phyloP scores from a whole-genome alignment of 2,797 vertebrate species.

The Protonibea diacanthus region DNA sequence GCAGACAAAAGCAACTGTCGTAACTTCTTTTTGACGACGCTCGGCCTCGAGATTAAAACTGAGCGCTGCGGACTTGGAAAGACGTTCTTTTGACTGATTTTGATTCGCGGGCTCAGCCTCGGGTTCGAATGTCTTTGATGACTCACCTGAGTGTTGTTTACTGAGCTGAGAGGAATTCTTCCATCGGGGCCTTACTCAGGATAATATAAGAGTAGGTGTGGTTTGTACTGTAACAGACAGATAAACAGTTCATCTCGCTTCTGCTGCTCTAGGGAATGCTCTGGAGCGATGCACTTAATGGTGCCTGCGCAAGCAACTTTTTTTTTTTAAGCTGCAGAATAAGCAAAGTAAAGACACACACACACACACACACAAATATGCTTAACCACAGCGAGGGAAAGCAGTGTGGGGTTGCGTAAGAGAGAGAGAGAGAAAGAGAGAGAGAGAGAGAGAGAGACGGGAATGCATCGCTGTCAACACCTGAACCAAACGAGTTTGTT shows the following conservation, averaged over 20 bases:
- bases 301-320: slow-evolving; percentile 52
- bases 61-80: slow-evolving; percentile 16
- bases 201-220: slow-evolving; percentile 38
- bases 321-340: slow-evolving; percentile 60
- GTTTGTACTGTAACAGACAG: slow-evolving; percentile 48
- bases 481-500: slow-evolving; percentile 73
- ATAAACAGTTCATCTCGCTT: slow-evolving; percentile 55
- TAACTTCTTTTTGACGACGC: slow-evolving; percentile 36
- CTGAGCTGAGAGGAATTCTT: slow-evolving; percentile 35
- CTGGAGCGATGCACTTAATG: slow-evolving; percentile 42
- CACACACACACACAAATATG: slow-evolving; percentile 32
- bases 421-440: slow-evolving; percentile 11
- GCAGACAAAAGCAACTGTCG: slow-evolving; percentile 52
- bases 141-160: slow-evolving; percentile 53
- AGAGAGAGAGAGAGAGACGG: slow-evolving; percentile 41
- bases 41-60: slow-evolving; percentile 27
- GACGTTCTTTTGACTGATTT: slow-evolving; percentile 41
- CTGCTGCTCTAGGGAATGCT: slow-evolving; percentile 53
- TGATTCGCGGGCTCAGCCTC: slow-evolving; percentile 47
- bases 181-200: slow-evolving; percentile 38
- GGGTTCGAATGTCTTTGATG: slow-evolving; percentile 30
- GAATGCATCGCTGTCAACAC: slow-evolving; percentile 82
- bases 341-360: slow-evolving; percentile 62
- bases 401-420: slow-evolving; percentile 71
- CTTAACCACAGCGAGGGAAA: slow-evolving; percentile 37